Conservation (phyloP, 1,140 invertebrate genomes). For the Camponotus vicinus region DNA sequence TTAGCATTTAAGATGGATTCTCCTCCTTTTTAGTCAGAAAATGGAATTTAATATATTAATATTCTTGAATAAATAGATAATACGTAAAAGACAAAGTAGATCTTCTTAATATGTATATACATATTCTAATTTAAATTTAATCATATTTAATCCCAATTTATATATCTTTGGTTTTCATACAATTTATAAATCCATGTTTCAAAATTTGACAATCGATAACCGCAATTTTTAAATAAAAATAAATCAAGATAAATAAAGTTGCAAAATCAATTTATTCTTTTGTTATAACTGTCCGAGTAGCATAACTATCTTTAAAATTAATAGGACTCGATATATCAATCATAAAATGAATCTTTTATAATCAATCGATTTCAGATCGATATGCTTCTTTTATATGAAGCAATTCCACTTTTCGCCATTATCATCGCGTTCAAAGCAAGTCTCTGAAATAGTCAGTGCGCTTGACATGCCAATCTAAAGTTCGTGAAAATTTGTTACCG, state of each 20-base stretch:
- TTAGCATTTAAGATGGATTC: not conserved
- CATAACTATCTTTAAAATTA: conserved; percentile 1
- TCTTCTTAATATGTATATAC: too few species aligned
- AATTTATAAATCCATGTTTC: not conserved
- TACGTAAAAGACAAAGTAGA: not conserved
- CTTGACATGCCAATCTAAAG: conserved; percentile 66
- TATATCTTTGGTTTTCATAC: not conserved
- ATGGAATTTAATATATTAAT: not conserved
- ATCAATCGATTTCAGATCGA: not conserved
- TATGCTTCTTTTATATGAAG: not conserved
- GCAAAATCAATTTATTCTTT: not conserved
- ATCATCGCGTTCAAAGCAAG: not conserved
- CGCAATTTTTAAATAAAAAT: not conserved
- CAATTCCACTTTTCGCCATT: not conserved
- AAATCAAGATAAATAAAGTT: not conserved
- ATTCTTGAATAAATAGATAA: conserved; percentile 3
- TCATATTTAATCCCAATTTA: not conserved
- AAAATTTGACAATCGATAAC: not conserved
- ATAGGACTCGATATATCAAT: not conserved
- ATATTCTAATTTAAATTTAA: not conserved
- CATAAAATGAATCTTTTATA: not conserved
- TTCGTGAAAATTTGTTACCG: conserved; percentile 4
- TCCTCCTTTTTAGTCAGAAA: not conserved
- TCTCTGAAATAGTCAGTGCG: conserved; percentile 32
- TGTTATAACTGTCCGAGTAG: not conserved